phyloP scores from a whole-genome alignment of 2,797 vertebrate species.

The Lagodon rhomboides region DNA sequence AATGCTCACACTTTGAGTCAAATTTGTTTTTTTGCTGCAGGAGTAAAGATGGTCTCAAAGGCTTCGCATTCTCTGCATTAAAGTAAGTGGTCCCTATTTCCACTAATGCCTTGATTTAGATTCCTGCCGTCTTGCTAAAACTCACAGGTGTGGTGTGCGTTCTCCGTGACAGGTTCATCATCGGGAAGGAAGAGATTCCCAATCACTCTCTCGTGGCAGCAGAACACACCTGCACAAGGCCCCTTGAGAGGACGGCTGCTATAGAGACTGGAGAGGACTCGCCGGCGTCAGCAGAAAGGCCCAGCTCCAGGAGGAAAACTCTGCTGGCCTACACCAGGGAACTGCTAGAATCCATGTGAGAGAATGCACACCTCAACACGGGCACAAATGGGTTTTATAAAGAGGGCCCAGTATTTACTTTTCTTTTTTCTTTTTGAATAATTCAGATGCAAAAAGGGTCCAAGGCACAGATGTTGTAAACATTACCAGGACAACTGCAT shows the following conservation, averaged over 20 bases:
- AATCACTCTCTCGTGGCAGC: slow-evolving; percentile 86
- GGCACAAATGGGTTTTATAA: neutral
- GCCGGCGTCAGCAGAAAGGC: slow-evolving; percentile 62
- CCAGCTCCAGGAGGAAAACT: slow-evolving; percentile 74
- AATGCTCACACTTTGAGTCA: neutral
- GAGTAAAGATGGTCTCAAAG: slow-evolving; percentile 96
- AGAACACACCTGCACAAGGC: slow-evolving; percentile 81
- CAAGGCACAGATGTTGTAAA: slow-evolving; percentile 98
- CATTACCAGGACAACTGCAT: slow-evolving; percentile 99
- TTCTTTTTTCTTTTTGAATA: slow-evolving; percentile 33
- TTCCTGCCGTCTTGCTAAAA: neutral
- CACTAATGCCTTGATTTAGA: neutral
- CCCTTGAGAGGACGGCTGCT: slow-evolving; percentile 57
- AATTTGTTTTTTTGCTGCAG: slow-evolving; percentile 72
- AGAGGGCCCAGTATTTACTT: neutral
- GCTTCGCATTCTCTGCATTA: slow-evolving; percentile 96
- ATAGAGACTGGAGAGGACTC: slow-evolving; percentile 43
- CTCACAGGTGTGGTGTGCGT: neutral
- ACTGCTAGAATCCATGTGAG: slow-evolving; percentile 94
- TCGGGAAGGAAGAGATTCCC: slow-evolving; percentile 97
- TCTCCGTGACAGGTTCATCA: slow-evolving; percentile 90
- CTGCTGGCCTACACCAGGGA: slow-evolving; percentile 85
- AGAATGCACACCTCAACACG: slow-evolving; percentile 1
- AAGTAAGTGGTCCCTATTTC: slow-evolving; percentile 88
- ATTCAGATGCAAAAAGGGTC: slow-evolving; percentile 95